A percentile compares a stretch with the other conserved stretches of the same genome.
Conservation (phyloP, 2,797 vertebrate species). For the Mastacembelus armatus region DNA sequence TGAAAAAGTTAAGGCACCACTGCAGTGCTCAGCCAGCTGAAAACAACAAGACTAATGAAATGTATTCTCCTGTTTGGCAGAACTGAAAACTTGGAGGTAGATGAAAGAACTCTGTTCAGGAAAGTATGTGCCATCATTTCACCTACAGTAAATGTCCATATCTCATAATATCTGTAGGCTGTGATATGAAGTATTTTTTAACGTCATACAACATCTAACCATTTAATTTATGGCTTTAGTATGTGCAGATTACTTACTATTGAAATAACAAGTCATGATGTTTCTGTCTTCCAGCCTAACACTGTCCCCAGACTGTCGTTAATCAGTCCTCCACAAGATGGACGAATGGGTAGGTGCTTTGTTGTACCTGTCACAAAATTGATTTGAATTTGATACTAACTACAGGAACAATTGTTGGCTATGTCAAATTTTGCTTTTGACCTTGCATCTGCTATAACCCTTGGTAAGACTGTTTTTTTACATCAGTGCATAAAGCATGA, state of each 20-base stretch:
- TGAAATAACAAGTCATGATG: constrained; percentile 1
- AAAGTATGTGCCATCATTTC: constrained; percentile 69
- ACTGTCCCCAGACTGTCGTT: constrained; percentile 83
- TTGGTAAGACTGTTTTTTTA: neutral
- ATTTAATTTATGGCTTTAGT: neutral
- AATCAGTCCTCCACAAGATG: constrained; percentile 86
- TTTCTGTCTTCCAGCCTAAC: constrained; percentile 77
- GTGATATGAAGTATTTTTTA: neutral
- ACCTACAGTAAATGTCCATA: neutral
- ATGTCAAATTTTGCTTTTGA: neutral
- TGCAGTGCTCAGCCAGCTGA: constrained; percentile 13
- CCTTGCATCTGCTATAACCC: constrained; percentile 2
- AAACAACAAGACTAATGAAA: constrained; percentile 29
- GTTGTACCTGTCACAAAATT: neutral
- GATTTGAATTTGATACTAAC: neutral
- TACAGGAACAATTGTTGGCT: neutral
- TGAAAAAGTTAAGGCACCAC: neutral
- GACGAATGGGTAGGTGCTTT: constrained; percentile 87
- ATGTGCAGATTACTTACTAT: neutral
- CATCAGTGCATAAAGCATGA: neutral
- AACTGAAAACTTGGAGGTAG: constrained; percentile 67
- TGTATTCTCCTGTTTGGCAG: constrained; percentile 64
- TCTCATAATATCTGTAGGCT: neutral
- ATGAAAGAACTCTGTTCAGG: constrained; percentile 68
- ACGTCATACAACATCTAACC: neutral